Evolutionary conservation across 2,888 invertebrate species (phyloP), one percentile per base, ranked within the genome.

Genomic region (Leptothorax acervorum): DNA sequence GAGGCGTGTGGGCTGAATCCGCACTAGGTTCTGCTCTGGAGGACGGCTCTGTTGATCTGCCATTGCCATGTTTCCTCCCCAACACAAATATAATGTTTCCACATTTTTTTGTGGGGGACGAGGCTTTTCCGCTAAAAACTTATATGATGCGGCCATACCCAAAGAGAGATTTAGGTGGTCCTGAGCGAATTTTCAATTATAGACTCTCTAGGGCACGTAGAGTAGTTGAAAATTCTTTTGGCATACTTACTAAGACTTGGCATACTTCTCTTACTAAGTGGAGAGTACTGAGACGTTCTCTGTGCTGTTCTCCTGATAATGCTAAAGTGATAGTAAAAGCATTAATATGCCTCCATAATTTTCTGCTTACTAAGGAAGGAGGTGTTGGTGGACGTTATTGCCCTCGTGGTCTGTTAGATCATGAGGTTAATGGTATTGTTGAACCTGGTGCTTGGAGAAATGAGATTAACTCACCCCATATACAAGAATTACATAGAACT

Each of bases 321-420:
- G 42, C 42, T 23, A 23, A 42, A 65, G 0, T 45, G 8, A 42
- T 45, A 66, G 65, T 39, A n/a, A 62, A 62, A 2, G 31, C 9
- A 18, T 62, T 65, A 35, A 65, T 42, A 65, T 65, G n/a, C 39
- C n/a, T 66, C 6, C 45, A 66, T 66, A 66, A 66, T 45, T 66
- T 66, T 28, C 12, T 66, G 15, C 65, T 66, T 45, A 45, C 23
- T 66, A 45, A 42, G 42, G 42, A 42, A 66, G 31, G 35, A 35
- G 23, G 6, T 66, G 12, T 66, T 23, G 65, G 65, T n/a, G 23
- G 42, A 45, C n/a, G 15, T 42, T 65, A 65, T 45, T 65, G 42
- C 15, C 15, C 42, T n/a, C 8, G 12, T 15, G 12, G n/a, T 45
- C 23, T 45, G 3, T 12, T 65, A 45, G 65, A 65, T 45, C 6